Evolutionary conservation across 1,140 invertebrate genomes (phyloP), one percentile per base, ranked within the genome.

Genomic region (Helicoverpa zea): DNA sequence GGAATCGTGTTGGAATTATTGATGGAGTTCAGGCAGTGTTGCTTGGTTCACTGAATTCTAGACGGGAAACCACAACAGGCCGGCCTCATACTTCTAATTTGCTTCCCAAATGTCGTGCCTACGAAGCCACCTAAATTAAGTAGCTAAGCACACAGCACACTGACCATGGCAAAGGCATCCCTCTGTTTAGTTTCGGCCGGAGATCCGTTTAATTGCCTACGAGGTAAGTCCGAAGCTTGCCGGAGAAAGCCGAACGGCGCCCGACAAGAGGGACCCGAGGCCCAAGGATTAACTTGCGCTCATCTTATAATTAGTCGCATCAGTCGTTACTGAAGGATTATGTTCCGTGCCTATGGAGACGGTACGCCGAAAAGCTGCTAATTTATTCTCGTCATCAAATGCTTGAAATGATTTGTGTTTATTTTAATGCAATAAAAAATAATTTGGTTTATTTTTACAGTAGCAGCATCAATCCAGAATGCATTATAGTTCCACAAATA

Each of bases 251-350:
- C 74, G 63, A 78, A 76, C 73, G 35, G 12, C 16, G 63, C 63
- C 63, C 43, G 63, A 66, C 63, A 66, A n/a, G 30, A 18, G 54
- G 43, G 63, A n/a, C 63, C 63, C 18, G 73, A 52, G 51, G 80
- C 80, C 66, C 73, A 43, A 14, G 82, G 82, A 79, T 82, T 85
- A 83, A 80, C 61, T 83, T 74, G 23, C 73, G 52, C 68, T 86
- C 80, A 86, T 86, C 83, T 86, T 84, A 80, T 84, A 79, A 84
- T 84, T 84, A 81, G 77, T 51, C 63, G 23, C 59, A 59, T 59
- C 23, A 78, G 23, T 74, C 77, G 74, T 80, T 77, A 80, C 43
- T 80, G 66, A 63, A 54, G 80, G 76, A 79, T 84, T 58, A 80
- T 68, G 54, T 29, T 30, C 75, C 51, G 64, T 79, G 58, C 23